Base-by-base conservation (phyloP, 2,113 vertebrate genomes). In the Setophaga kirtlandii region DNA sequence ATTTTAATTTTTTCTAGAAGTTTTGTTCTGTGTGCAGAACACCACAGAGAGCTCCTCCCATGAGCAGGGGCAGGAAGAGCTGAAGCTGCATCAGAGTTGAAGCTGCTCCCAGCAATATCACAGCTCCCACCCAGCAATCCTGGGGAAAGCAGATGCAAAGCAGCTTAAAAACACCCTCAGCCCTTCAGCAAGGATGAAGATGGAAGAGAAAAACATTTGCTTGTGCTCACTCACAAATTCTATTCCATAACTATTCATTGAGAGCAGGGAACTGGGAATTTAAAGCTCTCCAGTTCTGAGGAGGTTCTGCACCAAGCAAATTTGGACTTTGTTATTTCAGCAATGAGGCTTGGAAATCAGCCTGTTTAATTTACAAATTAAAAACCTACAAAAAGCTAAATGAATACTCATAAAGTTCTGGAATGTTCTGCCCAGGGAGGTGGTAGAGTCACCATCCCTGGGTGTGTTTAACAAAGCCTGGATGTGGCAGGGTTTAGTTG, bases 61-160 rank as follows among this genome's bases (percentile, higher is more conserved):
- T 8, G 13, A 71, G 44, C 47, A 87, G 84, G 46, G 77, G 50
- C 47, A 87, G 55, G 30, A 91, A 71, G 47, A 85, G 73, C 33
- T 85, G 59, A 76, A 94, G 42, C 19, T 46, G 71, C 19, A 2
- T 5, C 41, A 39, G 52, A 87, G 25, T 77, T 94, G 12, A 68
- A 89, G 53, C 20, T 68, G 47, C 7, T 90, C 20, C 65, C 4
- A 5, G 5, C 80, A 82, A 14, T 35, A 68, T 10, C 52, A 23
- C 62, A 79, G 49, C 33, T 62, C 83, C 47, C 41, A 50, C 30
- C 11, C 10, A 35, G 2, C 2, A 31, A 62, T 50, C 27, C 49
- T 53, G 77, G 74, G 62, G 33, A 91, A 94, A 75, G 42, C 28
- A 23, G 28, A 95, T 77, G 87, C 67, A 93, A 96, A 96, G 70